Conservation (phyloP, 35 echinoderm and acorn worm species). For the Chiridota heheva region DNA sequence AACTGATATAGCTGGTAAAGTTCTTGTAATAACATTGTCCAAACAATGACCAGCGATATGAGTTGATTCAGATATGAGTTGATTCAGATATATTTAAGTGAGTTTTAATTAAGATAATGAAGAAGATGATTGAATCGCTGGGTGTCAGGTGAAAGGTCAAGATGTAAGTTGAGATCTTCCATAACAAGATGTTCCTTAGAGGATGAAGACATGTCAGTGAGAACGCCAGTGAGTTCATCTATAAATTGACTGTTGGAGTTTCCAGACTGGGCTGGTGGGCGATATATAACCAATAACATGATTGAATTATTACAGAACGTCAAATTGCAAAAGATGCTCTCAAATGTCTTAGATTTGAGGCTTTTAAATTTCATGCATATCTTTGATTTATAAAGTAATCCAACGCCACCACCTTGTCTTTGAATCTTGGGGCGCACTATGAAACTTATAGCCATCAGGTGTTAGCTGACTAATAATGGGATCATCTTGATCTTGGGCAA, state of each 20-base stretch:
- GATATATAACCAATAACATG: conserved; percentile 21
- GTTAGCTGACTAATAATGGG: conserved; percentile 9
- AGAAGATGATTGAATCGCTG: conserved; percentile 1
- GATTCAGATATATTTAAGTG: no score
- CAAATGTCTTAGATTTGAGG: conserved; percentile 6
- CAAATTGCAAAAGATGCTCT: conserved; percentile 18
- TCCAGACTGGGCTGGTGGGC: conserved; percentile 18
- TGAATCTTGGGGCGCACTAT: background rate
- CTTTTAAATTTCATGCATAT: conserved; percentile 3
- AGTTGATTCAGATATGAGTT: conserved; percentile 11
- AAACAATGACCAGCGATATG: conserved; percentile 24
- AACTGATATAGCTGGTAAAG: conserved; percentile 14
- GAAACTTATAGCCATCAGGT: conserved; percentile 14
- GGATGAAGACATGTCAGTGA: conserved; percentile 29
- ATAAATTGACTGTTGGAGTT: conserved; percentile 14
- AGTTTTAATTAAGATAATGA: background rate
- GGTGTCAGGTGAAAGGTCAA: background rate
- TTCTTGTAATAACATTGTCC: conserved; percentile 32
- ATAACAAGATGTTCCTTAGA: conserved; percentile 28
- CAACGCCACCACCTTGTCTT: conserved; percentile 10
- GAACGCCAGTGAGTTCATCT: conserved; percentile 5
- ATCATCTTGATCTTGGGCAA: conserved; percentile 8
- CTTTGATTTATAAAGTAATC: conserved; percentile 10
- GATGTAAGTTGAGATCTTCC: conserved; percentile 12
- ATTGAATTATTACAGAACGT: conserved; percentile 1